phyloP scores from a whole-genome alignment of 2,113 vertebrate genomes.

The Strigops habroptila region DNA sequence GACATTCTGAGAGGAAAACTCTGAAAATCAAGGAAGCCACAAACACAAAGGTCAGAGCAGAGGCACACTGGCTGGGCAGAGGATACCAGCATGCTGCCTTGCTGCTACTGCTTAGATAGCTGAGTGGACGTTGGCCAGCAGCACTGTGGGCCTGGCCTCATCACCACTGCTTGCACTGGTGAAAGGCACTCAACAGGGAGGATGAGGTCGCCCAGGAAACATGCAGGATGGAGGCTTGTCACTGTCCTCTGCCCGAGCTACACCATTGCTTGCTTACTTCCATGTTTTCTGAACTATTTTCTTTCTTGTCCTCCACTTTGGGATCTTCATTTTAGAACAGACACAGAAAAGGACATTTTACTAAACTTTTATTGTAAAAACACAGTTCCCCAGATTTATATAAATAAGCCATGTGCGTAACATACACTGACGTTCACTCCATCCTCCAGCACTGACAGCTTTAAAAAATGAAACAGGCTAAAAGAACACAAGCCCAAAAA shows the following conservation, averaged over 20 bases:
- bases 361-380: constrained; percentile 74
- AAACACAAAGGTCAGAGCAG: neutral
- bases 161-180: neutral
- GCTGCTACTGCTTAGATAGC: neutral
- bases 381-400: constrained; percentile 62
- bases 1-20: neutral
- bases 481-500: constrained; percentile 58
- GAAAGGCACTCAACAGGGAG: neutral
- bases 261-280: neutral
- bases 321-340: neutral
- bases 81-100: neutral
- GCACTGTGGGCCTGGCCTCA: neutral
- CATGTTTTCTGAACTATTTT: neutral
- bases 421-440: constrained; percentile 52
- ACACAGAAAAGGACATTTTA: neutral
- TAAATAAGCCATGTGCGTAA: constrained; percentile 74
- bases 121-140: neutral
- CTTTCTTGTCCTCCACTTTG: neutral
- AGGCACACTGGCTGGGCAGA: neutral
- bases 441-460: constrained; percentile 64
- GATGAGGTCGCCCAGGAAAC: neutral
- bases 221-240: neutral
- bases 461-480: constrained; percentile 54
- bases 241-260: neutral
- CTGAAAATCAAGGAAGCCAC: neutral